A percentile compares a stretch with the other conserved stretches of the same genome.
These are phyloP conservation scores for Trinorchestia longiramus DNA, from an alignment of 1,140 invertebrate species.

Conservation along the genomic window DNA sequence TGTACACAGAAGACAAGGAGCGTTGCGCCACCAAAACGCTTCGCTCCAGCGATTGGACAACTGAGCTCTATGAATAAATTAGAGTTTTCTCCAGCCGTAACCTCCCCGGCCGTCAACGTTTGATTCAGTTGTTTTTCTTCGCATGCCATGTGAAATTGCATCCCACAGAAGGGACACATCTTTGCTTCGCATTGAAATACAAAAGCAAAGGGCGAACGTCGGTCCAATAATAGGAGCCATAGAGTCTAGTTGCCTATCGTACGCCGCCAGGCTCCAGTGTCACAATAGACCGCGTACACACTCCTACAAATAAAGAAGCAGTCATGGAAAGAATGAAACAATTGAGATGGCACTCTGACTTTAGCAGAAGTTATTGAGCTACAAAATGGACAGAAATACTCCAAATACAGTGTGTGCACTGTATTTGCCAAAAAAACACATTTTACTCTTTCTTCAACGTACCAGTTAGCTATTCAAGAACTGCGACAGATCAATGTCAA, in stretches of 20 bases:
- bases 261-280: neutral
- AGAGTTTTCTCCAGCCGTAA: constrained; percentile 48
- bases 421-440: too few species aligned
- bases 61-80: constrained; percentile 53
- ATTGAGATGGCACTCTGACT: neutral
- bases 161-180: constrained; percentile 10
- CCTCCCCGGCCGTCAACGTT: constrained; percentile 26
- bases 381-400: neutral
- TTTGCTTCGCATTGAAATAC: constrained; percentile 42
- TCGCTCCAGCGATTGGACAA: constrained; percentile 44
- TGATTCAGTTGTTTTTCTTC: constrained; percentile 46
- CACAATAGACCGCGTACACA: neutral
- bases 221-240: constrained; percentile 37
- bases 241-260: neutral
- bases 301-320: neutral
- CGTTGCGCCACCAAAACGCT: constrained; percentile 7
- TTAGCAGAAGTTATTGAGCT: neutral
- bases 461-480: too few species aligned
- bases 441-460: too few species aligned
- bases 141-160: constrained; percentile 41
- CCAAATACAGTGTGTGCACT: neutral
- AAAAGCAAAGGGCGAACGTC: constrained; percentile 10
- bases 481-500: too few species aligned
- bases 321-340: neutral
- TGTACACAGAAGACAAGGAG: constrained; percentile 34